Percentiles rank a stretch among this genome's conserved stretches.
Conservation (phyloP, 2,797 vertebrate species). For the Anguilla obscura region DNA sequence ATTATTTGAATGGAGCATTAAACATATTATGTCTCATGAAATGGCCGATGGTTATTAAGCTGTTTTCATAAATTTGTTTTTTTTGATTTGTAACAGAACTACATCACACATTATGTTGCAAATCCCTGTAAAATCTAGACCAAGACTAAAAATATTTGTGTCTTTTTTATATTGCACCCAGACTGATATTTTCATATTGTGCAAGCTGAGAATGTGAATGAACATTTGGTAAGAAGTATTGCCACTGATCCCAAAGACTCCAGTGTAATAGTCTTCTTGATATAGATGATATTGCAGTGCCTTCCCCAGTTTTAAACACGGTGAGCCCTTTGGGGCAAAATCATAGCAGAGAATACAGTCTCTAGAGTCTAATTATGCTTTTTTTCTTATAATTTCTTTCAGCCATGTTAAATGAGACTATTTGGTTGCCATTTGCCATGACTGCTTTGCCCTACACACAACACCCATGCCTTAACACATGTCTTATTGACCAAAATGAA, state of each 20-base stretch:
- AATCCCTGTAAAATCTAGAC: background rate
- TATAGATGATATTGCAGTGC: background rate
- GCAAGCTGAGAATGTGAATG: background rate
- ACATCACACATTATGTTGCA: background rate
- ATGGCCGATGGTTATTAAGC: background rate
- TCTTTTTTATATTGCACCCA: background rate
- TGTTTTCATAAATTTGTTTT: background rate
- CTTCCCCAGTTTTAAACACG: background rate
- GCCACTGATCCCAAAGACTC: background rate
- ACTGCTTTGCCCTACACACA: background rate
- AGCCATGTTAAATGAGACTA: background rate
- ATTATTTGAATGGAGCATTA: background rate
- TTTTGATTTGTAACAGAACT: background rate
- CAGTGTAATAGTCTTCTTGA: background rate
- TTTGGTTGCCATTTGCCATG: background rate
- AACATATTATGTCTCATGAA: background rate
- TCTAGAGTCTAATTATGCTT: background rate
- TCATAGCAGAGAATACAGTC: background rate
- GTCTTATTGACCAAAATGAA: background rate
- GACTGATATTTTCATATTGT: background rate
- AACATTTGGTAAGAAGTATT: background rate
- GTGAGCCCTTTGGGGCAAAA: background rate
- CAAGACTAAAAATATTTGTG: background rate
- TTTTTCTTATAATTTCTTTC: background rate
- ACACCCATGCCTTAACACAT: background rate